Evolutionary conservation across 2,888 invertebrate genomes (phyloP).

Genomic region (Miltochrista miniata): DNA sequence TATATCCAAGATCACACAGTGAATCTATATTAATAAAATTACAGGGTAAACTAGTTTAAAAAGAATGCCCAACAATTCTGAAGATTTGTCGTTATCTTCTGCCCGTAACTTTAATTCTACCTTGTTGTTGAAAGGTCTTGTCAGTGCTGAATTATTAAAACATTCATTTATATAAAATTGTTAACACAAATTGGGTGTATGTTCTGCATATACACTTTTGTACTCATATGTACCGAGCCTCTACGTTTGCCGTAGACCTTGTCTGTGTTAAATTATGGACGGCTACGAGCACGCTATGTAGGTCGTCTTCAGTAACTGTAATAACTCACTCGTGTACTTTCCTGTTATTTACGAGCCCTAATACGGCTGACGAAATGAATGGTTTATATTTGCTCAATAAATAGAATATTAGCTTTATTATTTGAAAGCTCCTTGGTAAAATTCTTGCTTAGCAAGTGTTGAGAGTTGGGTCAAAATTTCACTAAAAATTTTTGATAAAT

Average conservation of each 20-base stretch:
- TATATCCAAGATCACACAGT: no score
- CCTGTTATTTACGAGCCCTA: conserved; percentile 14
- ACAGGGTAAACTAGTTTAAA: no score
- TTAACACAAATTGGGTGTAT: conserved; percentile 34
- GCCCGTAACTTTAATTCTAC: neutral
- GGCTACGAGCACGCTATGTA: conserved; percentile 46
- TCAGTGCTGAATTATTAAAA: conserved; percentile 43
- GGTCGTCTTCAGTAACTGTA: conserved; percentile 48
- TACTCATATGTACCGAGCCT: neutral
- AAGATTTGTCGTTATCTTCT: no score
- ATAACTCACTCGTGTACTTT: conserved; percentile 21
- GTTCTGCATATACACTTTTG: conserved; percentile 8
- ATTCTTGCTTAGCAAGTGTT: no score
- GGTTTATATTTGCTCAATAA: no score
- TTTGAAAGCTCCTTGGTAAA: conserved; percentile 7
- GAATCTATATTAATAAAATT: no score
- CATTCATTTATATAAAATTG: conserved; percentile 44
- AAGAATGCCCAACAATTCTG: no score
- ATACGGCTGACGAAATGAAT: no score
- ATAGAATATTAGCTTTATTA: no score
- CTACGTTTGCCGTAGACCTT: conserved; percentile 31
- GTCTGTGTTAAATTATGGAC: conserved; percentile 55
- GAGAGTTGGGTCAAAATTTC: no score
- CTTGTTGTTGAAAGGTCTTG: neutral
- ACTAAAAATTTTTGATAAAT: no score